Base-by-base conservation (phyloP, 1,140 invertebrate species). In the Pogonognathellus flavescens region DNA sequence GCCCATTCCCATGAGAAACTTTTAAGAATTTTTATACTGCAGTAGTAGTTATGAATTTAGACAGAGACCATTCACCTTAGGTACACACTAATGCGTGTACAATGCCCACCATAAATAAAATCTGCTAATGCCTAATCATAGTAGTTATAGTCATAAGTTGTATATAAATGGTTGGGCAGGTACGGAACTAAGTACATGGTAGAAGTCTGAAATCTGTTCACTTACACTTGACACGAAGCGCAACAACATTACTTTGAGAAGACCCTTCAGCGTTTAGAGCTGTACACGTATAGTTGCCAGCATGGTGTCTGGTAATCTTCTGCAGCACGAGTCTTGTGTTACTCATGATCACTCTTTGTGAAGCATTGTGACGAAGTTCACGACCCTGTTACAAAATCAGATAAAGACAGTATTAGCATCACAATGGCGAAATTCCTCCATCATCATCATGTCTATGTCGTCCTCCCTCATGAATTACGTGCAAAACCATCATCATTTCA, bases 321-420 rank as follows among this genome's bases (percentile, higher is more conserved):
- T 96, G 95, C 49, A 97, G 93, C 0, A 96, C 95, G 81, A 97
- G 91, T 87, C 95, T 96, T 89, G 94, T 94, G 90, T 96, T 95
- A 89, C 94, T 96, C 84, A 96, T 92, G 82, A 97, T 95, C 11
- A 96, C 92, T 16, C 95, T 95, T 14, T 93, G 93, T 5, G 93
- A 93, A 49, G 94, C 93, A 90, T 96, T 96, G 90, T 95, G 95
- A 90, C 93, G 94, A 84, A 96, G 93, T 90, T 96, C 95, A 80
- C 93, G 92, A 70, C 93, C 94, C 95, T 96, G 90, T 20, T 90
- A 88, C 60, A 53, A 62, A 87, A 76, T 76, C 41, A 76, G 31
- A 76, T 31, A 72, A 72, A 25, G 25, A 62, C 60, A 18, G 25
- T 20, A 66, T 66, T 66, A 66, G 20, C 22, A 66, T 66, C 62